phyloP scores from a whole-genome alignment of 2,797 vertebrate genomes.

The Gymnoscopelus microlampas region DNA sequence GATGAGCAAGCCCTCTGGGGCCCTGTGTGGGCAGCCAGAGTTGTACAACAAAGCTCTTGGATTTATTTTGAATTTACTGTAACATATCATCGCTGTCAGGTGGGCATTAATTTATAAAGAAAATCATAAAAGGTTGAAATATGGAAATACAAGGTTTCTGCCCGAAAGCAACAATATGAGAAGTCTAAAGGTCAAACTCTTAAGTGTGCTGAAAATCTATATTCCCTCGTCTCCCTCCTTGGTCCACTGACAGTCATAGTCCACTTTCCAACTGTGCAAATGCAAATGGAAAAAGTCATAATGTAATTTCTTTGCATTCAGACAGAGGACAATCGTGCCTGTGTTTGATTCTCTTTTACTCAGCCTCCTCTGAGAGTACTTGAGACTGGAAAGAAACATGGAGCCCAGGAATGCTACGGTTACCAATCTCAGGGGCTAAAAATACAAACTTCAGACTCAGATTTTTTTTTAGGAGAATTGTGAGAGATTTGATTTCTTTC shows the following conservation, averaged over 20 bases:
- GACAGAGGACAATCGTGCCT: slow-evolving; percentile 61
- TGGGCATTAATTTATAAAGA: neutral
- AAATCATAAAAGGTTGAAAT: neutral
- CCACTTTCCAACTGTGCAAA: slow-evolving; percentile 32
- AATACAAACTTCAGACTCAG: slow-evolving; percentile 42
- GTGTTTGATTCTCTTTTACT: slow-evolving; percentile 54
- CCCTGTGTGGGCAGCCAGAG: too few relatives aligned
- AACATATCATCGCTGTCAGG: too few relatives aligned
- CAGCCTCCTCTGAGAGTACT: slow-evolving; percentile 27
- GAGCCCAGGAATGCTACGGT: slow-evolving; percentile 15
- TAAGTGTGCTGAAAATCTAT: slow-evolving; percentile 4
- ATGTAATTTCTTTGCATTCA: slow-evolving; percentile 31
- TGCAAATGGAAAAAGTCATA: slow-evolving; percentile 59
- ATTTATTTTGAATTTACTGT: slow-evolving; percentile 13
- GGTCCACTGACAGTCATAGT: slow-evolving; percentile 29
- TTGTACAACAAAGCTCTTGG: neutral
- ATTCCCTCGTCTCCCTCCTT: slow-evolving; percentile 16
- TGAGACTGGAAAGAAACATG: slow-evolving; percentile 46
- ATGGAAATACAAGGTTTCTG: too few relatives aligned
- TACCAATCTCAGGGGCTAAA: slow-evolving; percentile 34
- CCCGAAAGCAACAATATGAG: neutral
- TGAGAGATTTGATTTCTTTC: slow-evolving; percentile 17
- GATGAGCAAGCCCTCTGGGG: too few relatives aligned
- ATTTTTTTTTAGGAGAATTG: slow-evolving; percentile 39
- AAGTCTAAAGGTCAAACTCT: slow-evolving; percentile 28